Percentiles rank a stretch among this genome's conserved stretches.
These are phyloP conservation scores for Spialia ferax DNA, from an alignment of 2,888 invertebrate species.

Conservation along the genomic window DNA sequence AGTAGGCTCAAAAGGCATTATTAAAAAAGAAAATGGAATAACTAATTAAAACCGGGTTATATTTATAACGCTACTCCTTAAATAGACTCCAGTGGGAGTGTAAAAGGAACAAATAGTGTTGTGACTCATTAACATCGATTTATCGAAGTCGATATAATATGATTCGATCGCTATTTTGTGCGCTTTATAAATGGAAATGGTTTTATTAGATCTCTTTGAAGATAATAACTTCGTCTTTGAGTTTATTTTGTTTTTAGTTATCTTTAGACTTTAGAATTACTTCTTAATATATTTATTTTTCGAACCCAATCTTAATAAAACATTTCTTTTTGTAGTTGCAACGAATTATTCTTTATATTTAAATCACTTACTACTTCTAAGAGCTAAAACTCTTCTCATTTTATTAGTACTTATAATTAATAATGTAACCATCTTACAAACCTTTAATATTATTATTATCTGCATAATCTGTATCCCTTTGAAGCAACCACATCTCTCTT, in stretches of 20 bases:
- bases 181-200: background rate
- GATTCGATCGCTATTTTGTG: background rate
- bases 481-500: background rate
- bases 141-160: constrained; percentile 3
- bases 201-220: background rate
- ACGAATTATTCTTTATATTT: too few relatives aligned
- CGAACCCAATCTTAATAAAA: too few relatives aligned
- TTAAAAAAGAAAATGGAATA: constrained; percentile 11
- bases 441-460: background rate
- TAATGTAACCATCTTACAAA: background rate
- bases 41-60: constrained; percentile 10
- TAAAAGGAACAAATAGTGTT: background rate
- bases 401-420: background rate
- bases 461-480: background rate
- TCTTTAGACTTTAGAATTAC: too few relatives aligned
- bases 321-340: too few relatives aligned
- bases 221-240: too few relatives aligned
- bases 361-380: too few relatives aligned
- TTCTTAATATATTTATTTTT: too few relatives aligned
- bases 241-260: too few relatives aligned
- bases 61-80: constrained; percentile 12
- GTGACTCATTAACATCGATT: constrained; percentile 3
- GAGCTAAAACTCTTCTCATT: too few relatives aligned
- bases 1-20: constrained; percentile 6
- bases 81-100: background rate